These are phyloP conservation scores for Sclerodermus sp. DNA, from an alignment of 2,888 invertebrate species.

Conservation along the genomic window DNA sequence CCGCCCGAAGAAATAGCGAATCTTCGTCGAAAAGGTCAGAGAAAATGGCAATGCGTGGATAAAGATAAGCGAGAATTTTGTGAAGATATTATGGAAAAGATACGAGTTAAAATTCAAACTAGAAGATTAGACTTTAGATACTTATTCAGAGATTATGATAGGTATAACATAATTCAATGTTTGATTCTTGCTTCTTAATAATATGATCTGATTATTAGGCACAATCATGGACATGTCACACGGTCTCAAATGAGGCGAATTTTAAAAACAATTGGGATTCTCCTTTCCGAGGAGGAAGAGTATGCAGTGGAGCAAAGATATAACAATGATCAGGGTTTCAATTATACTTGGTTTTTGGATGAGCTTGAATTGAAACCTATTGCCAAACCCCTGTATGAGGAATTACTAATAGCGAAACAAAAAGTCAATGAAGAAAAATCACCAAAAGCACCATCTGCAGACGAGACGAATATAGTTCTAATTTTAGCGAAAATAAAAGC, in stretches of 20 bases:
- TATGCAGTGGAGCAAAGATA: slow-evolving; percentile 71
- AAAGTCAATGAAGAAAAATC: slow-evolving; percentile 50
- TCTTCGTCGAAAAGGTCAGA: slow-evolving; percentile 58
- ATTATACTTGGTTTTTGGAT: slow-evolving; percentile 70
- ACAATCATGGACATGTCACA: slow-evolving; percentile 73
- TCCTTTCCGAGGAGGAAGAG: slow-evolving; percentile 68
- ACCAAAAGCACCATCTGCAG: slow-evolving; percentile 41
- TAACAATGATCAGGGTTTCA: slow-evolving; percentile 75
- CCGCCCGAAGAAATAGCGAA: slow-evolving; percentile 62
- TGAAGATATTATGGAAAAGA: slow-evolving; percentile 66
- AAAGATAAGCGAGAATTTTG: slow-evolving; percentile 40
- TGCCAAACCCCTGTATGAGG: slow-evolving; percentile 54
- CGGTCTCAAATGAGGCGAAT: slow-evolving; percentile 72
- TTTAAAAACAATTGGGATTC: slow-evolving; percentile 68
- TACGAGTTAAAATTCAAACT: slow-evolving; percentile 65
- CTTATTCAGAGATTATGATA: slow-evolving; percentile 72
- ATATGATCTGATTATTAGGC: too few species aligned
- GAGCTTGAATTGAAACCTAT: slow-evolving; percentile 63
- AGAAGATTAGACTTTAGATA: slow-evolving; percentile 69
- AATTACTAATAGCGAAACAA: slow-evolving; percentile 52
- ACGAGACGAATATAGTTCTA: slow-evolving; percentile 69
- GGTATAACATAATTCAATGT: slow-evolving; percentile 56
- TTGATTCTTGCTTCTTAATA: too few species aligned
- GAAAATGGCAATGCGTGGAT: slow-evolving; percentile 58
- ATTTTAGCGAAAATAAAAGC: slow-evolving; percentile 76